These are phyloP conservation scores for Lytechinus variegatus DNA, from an alignment of 35 echinoderm and acorn worm genomes.

Conservation along the genomic window DNA sequence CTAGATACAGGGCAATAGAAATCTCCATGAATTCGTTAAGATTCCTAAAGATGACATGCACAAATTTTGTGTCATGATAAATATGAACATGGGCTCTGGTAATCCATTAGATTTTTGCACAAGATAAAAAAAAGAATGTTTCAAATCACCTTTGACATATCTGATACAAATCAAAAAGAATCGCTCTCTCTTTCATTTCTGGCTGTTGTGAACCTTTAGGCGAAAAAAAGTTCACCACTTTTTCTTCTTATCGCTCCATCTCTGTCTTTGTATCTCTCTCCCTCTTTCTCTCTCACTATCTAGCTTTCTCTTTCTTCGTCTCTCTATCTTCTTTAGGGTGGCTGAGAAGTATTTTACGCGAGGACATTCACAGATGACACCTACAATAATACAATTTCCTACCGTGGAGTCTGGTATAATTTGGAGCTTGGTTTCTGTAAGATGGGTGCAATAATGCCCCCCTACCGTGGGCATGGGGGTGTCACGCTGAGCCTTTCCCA, in stretches of 20 bases:
- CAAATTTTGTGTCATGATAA: neutral
- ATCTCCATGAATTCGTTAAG: neutral
- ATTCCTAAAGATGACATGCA: neutral
- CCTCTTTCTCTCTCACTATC: neutral
- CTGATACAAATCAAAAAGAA: neutral
- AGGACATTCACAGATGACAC: conserved; percentile 20
- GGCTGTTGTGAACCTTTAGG: conserved; percentile 5
- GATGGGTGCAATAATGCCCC: conserved; percentile 45
- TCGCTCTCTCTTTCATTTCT: conserved; percentile 16
- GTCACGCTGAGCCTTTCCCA: conserved; percentile 17
- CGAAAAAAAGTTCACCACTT: neutral
- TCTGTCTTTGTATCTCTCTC: neutral
- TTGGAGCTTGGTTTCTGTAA: neutral
- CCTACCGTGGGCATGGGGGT: neutral
- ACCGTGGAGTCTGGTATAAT: neutral
- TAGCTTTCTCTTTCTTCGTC: neutral
- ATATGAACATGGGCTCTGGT: neutral
- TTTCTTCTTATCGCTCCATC: no score
- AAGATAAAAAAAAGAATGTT: neutral
- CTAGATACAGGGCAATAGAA: neutral
- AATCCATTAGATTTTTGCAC: neutral
- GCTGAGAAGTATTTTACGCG: neutral
- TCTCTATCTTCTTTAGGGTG: neutral
- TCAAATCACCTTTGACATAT: conserved; percentile 13
- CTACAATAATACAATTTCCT: conserved; percentile 41